phyloP scores from a whole-genome alignment of 2,113 vertebrate genomes.

The Solenodon paradoxus region DNA sequence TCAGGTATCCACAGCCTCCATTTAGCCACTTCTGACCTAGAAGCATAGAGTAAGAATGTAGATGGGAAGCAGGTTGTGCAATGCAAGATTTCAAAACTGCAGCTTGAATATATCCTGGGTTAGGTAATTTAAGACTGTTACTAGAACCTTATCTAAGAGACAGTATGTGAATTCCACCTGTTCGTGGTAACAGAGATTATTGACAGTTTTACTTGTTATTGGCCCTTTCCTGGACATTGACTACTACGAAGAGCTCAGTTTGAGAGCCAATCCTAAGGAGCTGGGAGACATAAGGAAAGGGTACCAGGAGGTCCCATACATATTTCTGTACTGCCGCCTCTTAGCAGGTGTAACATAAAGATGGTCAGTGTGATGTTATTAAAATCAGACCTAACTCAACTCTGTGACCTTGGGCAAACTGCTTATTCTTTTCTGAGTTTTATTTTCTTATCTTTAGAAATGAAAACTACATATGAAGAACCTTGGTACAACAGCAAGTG shows the following conservation, averaged over 20 bases:
- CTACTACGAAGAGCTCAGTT: neutral
- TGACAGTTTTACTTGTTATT: neutral
- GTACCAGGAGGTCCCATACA: neutral
- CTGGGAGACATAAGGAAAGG: neutral
- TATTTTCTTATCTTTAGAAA: constrained; percentile 20
- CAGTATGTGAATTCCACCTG: neutral
- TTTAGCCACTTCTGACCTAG: neutral
- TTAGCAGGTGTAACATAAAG: neutral
- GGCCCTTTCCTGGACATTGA: neutral
- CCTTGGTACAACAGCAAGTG: neutral
- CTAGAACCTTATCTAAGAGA: constrained; percentile 13
- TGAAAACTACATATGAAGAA: neutral
- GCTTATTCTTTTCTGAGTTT: constrained; percentile 30
- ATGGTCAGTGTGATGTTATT: neutral
- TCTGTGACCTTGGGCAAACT: constrained; percentile 6
- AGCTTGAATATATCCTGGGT: neutral
- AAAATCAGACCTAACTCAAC: constrained; percentile 37
- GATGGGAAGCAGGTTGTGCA: neutral
- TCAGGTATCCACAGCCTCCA: neutral
- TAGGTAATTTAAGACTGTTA: neutral
- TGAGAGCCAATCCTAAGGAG: neutral
- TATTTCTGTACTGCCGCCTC: constrained; percentile 12
- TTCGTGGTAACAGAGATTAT: neutral
- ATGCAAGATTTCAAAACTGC: constrained; percentile 1
- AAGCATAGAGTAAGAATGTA: neutral